Evolutionary conservation across 2,888 invertebrate genomes (phyloP), one percentile per base, ranked within the genome.

Genomic region (Xylocampa areola): DNA sequence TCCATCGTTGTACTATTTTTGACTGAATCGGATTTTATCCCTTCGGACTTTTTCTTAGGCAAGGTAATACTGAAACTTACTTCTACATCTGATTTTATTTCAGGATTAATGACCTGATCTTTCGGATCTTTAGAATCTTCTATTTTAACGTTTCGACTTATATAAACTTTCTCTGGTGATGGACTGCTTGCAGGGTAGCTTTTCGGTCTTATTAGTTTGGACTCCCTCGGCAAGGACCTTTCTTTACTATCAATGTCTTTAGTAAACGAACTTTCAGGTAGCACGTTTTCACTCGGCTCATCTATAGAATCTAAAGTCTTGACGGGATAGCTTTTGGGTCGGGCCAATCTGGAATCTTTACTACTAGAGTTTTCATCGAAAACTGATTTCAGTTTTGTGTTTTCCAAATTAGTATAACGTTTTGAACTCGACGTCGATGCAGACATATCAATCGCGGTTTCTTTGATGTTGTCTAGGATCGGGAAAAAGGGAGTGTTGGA

Each of bases 261-360:
- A 52, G 65, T 71, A 23, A 77, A 70, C 13, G 66, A 66, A 59
- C 64, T 77, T 51, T 87, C 84, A 1, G 83, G 75, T 21, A 75
- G 54, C 10, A 53, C 55, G 51, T 72, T 81, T 50, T 86, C 80
- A 47, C 61, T 61, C 16, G 84, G 79, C 53, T 87, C 87, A 21
- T 88, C 88, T 58, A 85, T 86, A 11, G 82, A 76, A 61, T 89
- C 88, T 47, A 87, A 67, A 54, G 86, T 83, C 79, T 92, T 91
- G 0, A 90, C 92, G 6, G 95, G 95, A 76, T 95, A 95, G 74
- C 95, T 95, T 74, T 95, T 95, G 4, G 95, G 95, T 30, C 95
- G 89, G 32, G 86, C 83, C 33, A 95, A 80, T 75, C 86, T 91
- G 10, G 91, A 89, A 62, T 94, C 93, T 68, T 90, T 94, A 47